Conservation (phyloP, 2,113 vertebrate species). For the Ceuthmochares aereus region DNA sequence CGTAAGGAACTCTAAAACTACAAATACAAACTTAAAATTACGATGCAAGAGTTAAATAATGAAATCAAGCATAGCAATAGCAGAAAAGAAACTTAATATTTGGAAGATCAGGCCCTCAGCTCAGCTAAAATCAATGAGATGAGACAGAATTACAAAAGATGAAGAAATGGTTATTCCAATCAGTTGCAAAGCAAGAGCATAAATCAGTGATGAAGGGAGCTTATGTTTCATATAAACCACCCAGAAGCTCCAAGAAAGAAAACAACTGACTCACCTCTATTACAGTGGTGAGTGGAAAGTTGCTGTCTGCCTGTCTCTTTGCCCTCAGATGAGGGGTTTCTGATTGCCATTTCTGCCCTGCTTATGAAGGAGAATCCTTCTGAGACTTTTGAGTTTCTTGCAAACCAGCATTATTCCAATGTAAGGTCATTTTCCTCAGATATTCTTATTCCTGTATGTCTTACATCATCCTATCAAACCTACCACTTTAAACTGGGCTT, state of each 20-base stretch:
- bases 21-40: background rate
- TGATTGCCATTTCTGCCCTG: background rate
- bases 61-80: background rate
- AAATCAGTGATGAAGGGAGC: background rate
- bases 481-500: background rate
- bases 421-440: background rate
- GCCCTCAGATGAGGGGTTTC: background rate
- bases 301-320: background rate
- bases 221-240: background rate
- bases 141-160: background rate
- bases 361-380: background rate
- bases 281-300: background rate
- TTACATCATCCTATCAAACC: background rate
- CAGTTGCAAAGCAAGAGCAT: background rate
- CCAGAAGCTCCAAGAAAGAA: background rate
- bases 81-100: background rate
- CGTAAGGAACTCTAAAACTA: background rate
- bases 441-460: background rate
- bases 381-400: background rate
- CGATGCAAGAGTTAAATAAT: background rate
- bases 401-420: background rate
- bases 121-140: background rate
- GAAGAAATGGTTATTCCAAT: background rate
- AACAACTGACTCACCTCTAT: conserved; percentile 9
- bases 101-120: background rate